Conservation (phyloP, 1,140 invertebrate genomes). For the Drosophila sp. region DNA sequence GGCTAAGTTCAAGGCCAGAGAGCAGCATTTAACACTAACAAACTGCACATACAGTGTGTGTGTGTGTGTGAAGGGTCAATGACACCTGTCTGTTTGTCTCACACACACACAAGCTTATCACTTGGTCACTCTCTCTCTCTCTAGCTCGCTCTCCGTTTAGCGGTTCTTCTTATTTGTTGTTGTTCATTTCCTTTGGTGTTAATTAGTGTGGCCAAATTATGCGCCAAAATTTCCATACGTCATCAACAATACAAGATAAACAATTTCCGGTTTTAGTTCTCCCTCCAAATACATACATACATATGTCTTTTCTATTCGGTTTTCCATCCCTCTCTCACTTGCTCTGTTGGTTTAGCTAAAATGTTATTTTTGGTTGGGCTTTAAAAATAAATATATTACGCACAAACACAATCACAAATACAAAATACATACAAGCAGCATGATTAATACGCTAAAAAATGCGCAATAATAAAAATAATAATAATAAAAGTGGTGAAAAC, state of each 20-base stretch:
- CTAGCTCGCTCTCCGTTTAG: constrained; percentile 22
- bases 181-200: constrained; percentile 51
- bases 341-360: constrained; percentile 44
- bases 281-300: constrained; percentile 33
- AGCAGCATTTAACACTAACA: constrained; percentile 44
- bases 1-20: constrained; percentile 78
- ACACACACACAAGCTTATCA: constrained; percentile 59
- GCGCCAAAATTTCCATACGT: constrained; percentile 69
- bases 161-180: constrained; percentile 45
- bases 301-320: not conserved
- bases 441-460: constrained; percentile 70
- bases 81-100: constrained; percentile 77
- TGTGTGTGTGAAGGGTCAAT: constrained; percentile 71
- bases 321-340: constrained; percentile 1
- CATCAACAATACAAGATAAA: constrained; percentile 77
- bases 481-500: constrained; percentile 44
- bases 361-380: constrained; percentile 41
- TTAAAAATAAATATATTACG: constrained; percentile 82
- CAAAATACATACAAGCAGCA: constrained; percentile 63
- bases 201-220: constrained; percentile 79
- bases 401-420: constrained; percentile 67
- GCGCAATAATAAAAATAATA: constrained; percentile 49
- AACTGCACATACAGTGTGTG: constrained; percentile 60
- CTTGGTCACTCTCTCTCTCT: constrained; percentile 58
- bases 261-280: constrained; percentile 72